Conservation (phyloP, 2,113 vertebrate genomes). For the Cinclus mexicanus region DNA sequence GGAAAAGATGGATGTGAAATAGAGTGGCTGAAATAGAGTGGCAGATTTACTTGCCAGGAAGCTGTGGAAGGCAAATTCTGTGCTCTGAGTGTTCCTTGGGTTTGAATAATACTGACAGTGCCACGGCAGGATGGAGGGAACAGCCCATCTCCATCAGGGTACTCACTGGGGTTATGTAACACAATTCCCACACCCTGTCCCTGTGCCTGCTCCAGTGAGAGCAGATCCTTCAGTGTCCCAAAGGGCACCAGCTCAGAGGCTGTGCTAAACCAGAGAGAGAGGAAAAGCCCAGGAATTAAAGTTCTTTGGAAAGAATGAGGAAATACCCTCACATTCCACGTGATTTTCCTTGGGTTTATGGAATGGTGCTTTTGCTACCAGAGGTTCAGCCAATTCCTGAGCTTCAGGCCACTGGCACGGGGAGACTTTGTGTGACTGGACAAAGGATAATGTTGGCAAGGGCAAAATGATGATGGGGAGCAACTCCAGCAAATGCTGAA, state of each 20-base stretch:
- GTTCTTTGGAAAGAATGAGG: neutral
- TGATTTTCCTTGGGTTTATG: neutral
- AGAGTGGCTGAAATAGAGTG: neutral
- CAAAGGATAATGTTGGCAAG: neutral
- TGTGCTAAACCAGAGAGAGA: neutral
- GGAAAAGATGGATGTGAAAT: neutral
- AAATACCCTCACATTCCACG: accelerated
- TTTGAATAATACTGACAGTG: neutral
- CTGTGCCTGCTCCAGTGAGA: neutral
- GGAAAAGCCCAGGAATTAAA: neutral
- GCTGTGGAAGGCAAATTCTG: neutral
- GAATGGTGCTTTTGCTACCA: neutral
- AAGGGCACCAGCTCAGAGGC: neutral
- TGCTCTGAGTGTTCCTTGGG: neutral
- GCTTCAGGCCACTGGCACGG: neutral
- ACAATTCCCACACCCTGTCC: neutral
- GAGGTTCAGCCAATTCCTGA: neutral
- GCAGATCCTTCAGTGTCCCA: neutral
- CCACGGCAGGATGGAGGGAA: neutral
- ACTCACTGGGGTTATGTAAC: neutral
- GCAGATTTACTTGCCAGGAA: neutral
- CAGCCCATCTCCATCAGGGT: accelerated
- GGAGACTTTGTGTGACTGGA: neutral
- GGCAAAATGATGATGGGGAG: neutral
- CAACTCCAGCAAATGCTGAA: neutral